Base-by-base conservation (phyloP, 2,888 invertebrate species). In the Ichneumoninae sp. region DNA sequence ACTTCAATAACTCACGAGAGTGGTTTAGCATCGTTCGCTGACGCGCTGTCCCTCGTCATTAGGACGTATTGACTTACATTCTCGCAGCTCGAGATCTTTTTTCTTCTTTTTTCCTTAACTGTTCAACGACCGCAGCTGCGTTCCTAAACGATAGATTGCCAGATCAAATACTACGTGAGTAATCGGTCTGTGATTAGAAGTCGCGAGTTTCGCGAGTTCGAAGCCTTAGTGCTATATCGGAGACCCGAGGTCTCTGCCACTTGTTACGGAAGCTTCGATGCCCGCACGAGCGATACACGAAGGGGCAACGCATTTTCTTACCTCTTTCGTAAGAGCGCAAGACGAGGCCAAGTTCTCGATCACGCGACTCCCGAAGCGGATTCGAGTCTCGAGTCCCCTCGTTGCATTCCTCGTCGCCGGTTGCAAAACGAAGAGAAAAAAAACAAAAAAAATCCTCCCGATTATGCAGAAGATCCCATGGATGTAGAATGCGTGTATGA, bases 401-500 rank as follows among this genome's bases (percentile, higher is more conserved):
- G 10, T 10, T 22, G 54, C 22, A 22, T 22, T 10, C 22, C 22
- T 26, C 54, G 26, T 22, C 8, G 22, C 8, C 10, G 8, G 54
- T 57, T 10, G 54, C 10, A 10, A 19, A 19, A 57, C 1, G 3
- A 10, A 57, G 10, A 57, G 3, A 22, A 57, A 57, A 10, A 36
- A 2, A 22, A 0, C 22, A 22, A 19, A 8, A 54, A 10, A 22
- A 54, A 52, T 19, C 3, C n/a, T 5, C n/a, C 22, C 22, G 54
- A 54, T 54, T 44, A 70, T 30, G 66, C 71, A n/a, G 63, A 69
- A 30, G 65, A 73, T 65, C 76, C 83, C 80, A 79, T 87, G 7
- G 16, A 63, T 33, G 30, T 16, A 7, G 36, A 36, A 65, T 63
- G 63, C 36, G 22, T 44, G 65, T 66, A 65, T 71, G 70, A 70